Conservation (phyloP, 1,140 invertebrate species). For the Homalodisca vitripennis region DNA sequence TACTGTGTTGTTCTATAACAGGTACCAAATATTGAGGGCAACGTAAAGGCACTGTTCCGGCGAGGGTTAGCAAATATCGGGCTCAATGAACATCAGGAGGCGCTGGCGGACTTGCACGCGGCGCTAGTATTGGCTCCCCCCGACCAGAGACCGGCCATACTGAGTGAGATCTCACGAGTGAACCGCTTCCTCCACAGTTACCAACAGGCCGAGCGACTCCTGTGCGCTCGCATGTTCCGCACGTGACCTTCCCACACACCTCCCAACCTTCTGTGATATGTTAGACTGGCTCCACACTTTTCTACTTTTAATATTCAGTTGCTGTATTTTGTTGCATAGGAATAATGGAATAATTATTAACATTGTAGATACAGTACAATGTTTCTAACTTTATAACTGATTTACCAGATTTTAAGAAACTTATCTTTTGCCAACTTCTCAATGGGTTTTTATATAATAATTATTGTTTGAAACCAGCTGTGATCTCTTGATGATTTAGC, state of each 20-base stretch:
- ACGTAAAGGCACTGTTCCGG: slow-evolving; percentile 77
- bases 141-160: slow-evolving; percentile 48
- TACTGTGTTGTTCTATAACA: no score
- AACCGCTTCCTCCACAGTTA: background rate
- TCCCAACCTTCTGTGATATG: background rate
- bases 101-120: slow-evolving; percentile 63
- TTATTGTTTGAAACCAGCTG: no score
- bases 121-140: slow-evolving; percentile 64
- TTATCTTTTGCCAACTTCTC: no score
- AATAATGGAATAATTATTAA: no score
- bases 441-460: no score
- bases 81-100: slow-evolving; percentile 71
- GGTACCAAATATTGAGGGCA: slow-evolving; percentile 64
- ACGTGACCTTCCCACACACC: background rate
- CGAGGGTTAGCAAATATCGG: slow-evolving; percentile 71
- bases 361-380: no score
- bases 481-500: no score
- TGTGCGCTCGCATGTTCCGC: background rate
- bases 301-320: no score
- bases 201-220: background rate
- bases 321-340: no score
- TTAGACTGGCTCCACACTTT: no score
- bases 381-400: no score
- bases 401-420: no score
- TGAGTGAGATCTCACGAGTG: background rate